phyloP scores from a whole-genome alignment of 2,113 vertebrate genomes.

The Cinclus mexicanus region DNA sequence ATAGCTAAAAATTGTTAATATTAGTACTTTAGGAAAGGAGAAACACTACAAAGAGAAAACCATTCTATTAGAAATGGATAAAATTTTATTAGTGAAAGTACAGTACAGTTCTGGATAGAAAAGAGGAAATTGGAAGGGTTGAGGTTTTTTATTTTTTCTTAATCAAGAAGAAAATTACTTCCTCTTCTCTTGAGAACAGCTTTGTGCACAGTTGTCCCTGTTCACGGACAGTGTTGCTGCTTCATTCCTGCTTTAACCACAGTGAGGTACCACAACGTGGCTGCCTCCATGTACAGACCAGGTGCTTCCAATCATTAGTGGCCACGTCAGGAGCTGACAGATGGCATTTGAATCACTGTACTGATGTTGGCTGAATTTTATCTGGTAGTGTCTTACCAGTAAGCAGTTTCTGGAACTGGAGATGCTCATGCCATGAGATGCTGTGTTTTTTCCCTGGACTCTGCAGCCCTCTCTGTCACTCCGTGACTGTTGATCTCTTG shows the following conservation, averaged over 20 bases:
- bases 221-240: neutral
- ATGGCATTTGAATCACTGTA: neutral
- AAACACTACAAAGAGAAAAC: neutral
- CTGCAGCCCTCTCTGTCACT: neutral
- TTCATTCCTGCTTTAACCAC: neutral
- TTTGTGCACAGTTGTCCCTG: neutral
- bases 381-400: neutral
- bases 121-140: neutral
- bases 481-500: neutral
- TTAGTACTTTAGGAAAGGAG: neutral
- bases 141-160: neutral
- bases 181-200: neutral
- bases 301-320: neutral
- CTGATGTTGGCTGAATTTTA: neutral
- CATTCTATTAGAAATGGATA: neutral
- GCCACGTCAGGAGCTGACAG: neutral
- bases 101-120: neutral
- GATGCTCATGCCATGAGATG: neutral
- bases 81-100: neutral
- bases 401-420: neutral
- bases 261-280: accelerated
- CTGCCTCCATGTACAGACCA: neutral
- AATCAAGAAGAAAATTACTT: neutral
- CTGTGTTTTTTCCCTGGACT: neutral
- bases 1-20: neutral